Conservation (phyloP, 2,797 vertebrate genomes). For the Helostoma temminkii region DNA sequence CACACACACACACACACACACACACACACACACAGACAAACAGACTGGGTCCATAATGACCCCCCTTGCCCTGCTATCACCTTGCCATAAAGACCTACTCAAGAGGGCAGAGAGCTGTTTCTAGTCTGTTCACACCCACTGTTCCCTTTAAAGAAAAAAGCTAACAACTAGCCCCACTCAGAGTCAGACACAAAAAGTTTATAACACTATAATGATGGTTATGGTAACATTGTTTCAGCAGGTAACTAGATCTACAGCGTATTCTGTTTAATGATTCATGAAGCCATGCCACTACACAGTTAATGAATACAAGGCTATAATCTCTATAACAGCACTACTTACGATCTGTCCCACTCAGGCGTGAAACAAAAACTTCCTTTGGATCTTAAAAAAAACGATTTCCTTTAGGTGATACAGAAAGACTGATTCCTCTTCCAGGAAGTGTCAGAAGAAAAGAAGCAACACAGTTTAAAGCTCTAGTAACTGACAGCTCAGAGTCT, state of each 20-base stretch:
- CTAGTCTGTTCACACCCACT: conserved; percentile 76
- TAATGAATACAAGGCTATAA: conserved; percentile 69
- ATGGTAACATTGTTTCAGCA: conserved; percentile 52
- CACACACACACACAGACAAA: conserved; percentile 20
- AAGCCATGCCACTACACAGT: conserved; percentile 59
- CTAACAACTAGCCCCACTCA: conserved; percentile 58
- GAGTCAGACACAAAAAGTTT: conserved; percentile 44
- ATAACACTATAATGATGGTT: conserved; percentile 47
- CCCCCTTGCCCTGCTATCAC: conserved; percentile 71
- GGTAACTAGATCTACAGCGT: conserved; percentile 69
- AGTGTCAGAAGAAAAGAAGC: conserved; percentile 50
- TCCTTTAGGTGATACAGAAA: conserved; percentile 39
- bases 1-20: conserved; percentile 27
- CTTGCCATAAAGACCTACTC: conserved; percentile 77
- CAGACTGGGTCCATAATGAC: conserved; percentile 66
- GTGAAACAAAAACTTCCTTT: conserved; percentile 50
- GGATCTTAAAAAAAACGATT: conserved; percentile 32
- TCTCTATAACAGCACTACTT: conserved; percentile 64
- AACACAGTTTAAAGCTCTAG: conserved; percentile 42
- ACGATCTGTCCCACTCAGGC: conserved; percentile 57
- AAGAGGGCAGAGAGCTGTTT: conserved; percentile 60
- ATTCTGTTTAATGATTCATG: conserved; percentile 78
- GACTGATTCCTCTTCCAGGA: conserved; percentile 45
- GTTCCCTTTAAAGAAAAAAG: conserved; percentile 57
- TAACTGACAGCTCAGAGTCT: conserved; percentile 68